Base-by-base conservation (phyloP, 2,888 invertebrate genomes). In the Abscondita cerata region DNA sequence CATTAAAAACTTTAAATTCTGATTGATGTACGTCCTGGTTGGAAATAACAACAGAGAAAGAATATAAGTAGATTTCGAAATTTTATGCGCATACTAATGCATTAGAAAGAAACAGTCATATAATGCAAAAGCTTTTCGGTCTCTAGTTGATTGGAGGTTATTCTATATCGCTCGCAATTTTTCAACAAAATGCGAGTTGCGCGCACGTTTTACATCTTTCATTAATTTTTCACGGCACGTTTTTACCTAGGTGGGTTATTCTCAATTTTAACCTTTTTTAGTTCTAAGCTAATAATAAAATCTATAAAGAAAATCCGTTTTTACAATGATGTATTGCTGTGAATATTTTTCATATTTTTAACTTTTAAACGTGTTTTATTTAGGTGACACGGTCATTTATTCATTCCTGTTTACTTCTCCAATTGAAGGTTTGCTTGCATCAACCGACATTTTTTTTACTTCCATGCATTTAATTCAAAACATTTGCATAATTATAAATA, bases 201-300 rank as follows among this genome's bases (percentile, higher is more conserved):
- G 64, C 52, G 56, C 50, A 54, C 61, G 48, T 66, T 70, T 67
- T 68, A 66, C 68, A 68, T 66, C 67, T 68, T 66, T 66, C 70
- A 70, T 70, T 68, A 70, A 70, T 68, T 67, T 70, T 70, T 68
- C 68, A 64, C 60, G 56, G 64, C 67, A 67, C 65, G 65, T 61
- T 61, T 59, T 59, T 59, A 60, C 62, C 64, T 52, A 55, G 56
- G 40, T 36, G 25, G 59, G 57, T 62, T 47, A 59, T 57, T 64
- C 64, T 58, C 47, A 57, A 65, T 60, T 67, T 61, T 56, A 50
- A 65, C 62, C 64, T 65, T 62, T 59, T 54, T 59, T 64, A 60
- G 53, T 52, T 61, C 48, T 55, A 41, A 40, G 53, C 50, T 41
- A 25, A 25, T 25, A 25, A 25, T 25, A 25, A 25, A 25, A 25